phyloP scores from a whole-genome alignment of 2,888 invertebrate genomes.

The Plagiodera versicolora region DNA sequence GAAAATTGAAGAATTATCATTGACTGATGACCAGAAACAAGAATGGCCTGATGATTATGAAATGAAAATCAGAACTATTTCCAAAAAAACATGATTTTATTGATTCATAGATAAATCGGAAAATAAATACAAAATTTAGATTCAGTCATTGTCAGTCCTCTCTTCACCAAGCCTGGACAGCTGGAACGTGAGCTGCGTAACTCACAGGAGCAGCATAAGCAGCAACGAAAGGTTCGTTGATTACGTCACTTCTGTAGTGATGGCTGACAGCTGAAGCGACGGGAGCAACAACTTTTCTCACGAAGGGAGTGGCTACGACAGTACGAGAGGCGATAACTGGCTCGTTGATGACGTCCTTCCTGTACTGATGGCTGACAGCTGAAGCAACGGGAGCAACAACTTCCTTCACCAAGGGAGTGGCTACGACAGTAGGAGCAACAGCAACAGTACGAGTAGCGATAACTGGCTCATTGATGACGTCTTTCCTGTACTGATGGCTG shows the following conservation, averaged over 20 bases:
- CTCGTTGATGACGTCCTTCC: constrained; percentile 34
- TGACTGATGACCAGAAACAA: too few species aligned
- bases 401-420: constrained; percentile 3
- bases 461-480: constrained; percentile 36
- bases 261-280: constrained; percentile 20
- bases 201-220: constrained; percentile 15
- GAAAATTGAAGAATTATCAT: too few species aligned
- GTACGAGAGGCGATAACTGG: constrained; percentile 41
- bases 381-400: constrained; percentile 8
- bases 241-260: constrained; percentile 36
- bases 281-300: constrained; percentile 1
- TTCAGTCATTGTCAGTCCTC: constrained; percentile 28
- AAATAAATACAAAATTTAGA: background rate
- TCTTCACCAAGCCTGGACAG: constrained; percentile 34
- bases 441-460: constrained; percentile 25
- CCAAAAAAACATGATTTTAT: background rate
- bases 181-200: constrained; percentile 21
- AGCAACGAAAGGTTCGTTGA: constrained; percentile 31
- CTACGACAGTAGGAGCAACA: constrained; percentile 34
- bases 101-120: background rate
- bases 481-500: constrained; percentile 34
- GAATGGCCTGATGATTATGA: too few species aligned
- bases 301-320: constrained; percentile 16
- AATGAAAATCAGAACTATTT: background rate
- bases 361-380: constrained; percentile 30